Percentiles rank a stretch among this genome's conserved stretches.
These are phyloP conservation scores for Athalia cordata DNA, from an alignment of 2,888 invertebrate species.

Conservation along the genomic window DNA sequence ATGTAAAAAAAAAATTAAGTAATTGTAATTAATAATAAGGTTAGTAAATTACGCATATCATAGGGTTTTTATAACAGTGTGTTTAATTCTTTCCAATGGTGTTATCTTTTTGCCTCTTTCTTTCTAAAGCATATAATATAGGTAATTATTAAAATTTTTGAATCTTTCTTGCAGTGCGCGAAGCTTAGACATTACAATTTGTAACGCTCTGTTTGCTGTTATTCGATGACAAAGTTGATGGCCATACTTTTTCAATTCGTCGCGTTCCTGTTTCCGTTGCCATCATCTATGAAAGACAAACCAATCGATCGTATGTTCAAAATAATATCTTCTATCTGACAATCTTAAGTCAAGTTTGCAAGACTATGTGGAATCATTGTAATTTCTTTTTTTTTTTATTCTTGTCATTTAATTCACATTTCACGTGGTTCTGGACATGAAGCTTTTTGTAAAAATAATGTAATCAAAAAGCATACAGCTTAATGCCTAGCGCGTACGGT, in stretches of 20 bases:
- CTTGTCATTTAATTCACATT: conserved; percentile 49
- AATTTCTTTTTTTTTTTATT: conserved; percentile 45
- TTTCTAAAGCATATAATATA: conserved; percentile 55
- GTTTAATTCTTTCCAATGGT: conserved; percentile 50
- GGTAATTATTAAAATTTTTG: conserved; percentile 54
- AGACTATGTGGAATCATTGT: conserved; percentile 37
- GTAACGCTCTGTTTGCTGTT: conserved; percentile 54
- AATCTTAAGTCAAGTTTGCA: conserved; percentile 49
- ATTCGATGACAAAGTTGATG: background rate
- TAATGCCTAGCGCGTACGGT: conserved; percentile 48
- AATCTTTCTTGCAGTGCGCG: conserved; percentile 58
- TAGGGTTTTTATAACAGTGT: conserved; percentile 54
- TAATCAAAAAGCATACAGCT: conserved; percentile 49
- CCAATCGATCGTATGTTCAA: conserved; percentile 41
- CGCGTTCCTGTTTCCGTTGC: background rate
- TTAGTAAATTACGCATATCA: conserved; percentile 58
- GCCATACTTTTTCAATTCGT: background rate
- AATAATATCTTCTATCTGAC: conserved; percentile 53
- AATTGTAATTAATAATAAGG: conserved; percentile 43
- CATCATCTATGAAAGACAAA: conserved; percentile 38
- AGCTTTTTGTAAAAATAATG: conserved; percentile 52
- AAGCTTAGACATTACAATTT: conserved; percentile 58
- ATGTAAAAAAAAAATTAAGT: conserved; percentile 33
- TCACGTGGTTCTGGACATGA: conserved; percentile 42
- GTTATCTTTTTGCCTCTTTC: conserved; percentile 48